phyloP scores from a whole-genome alignment of 2,797 vertebrate species.

The Artibeus jamaicensis region DNA sequence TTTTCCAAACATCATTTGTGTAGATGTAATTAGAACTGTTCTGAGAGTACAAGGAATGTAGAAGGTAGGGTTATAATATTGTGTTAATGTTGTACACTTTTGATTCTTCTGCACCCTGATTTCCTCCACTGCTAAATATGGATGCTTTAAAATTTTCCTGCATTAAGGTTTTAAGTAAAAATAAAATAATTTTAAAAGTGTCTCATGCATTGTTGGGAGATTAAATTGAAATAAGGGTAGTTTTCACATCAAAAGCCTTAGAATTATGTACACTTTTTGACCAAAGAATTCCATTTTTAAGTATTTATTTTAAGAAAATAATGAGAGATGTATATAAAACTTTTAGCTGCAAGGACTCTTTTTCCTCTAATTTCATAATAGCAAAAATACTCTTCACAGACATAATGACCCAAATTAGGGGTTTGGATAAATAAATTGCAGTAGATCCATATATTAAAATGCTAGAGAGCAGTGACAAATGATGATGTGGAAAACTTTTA shows the following conservation, averaged over 20 bases:
- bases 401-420: slow-evolving; percentile 36
- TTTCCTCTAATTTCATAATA: slow-evolving; percentile 40
- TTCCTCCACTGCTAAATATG: slow-evolving; percentile 3
- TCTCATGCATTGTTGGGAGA: background rate
- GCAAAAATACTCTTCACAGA: slow-evolving; percentile 18
- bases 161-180: background rate
- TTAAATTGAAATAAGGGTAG: background rate
- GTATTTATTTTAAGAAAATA: slow-evolving; percentile 21
- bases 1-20: background rate
- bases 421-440: slow-evolving; percentile 44
- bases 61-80: background rate
- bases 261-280: background rate
- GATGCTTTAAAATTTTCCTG: background rate
- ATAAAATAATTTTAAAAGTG: background rate
- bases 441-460: slow-evolving; percentile 18
- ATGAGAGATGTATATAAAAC: background rate
- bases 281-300: background rate
- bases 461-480: slow-evolving; percentile 21
- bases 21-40: background rate
- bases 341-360: background rate
- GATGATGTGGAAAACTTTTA: slow-evolving; percentile 43
- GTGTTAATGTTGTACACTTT: background rate
- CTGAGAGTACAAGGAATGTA: background rate
- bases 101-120: background rate
- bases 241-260: slow-evolving; percentile 18